Evolutionary conservation across 2,113 vertebrate species (phyloP).

Genomic region (Microcebus ravelobensis): DNA sequence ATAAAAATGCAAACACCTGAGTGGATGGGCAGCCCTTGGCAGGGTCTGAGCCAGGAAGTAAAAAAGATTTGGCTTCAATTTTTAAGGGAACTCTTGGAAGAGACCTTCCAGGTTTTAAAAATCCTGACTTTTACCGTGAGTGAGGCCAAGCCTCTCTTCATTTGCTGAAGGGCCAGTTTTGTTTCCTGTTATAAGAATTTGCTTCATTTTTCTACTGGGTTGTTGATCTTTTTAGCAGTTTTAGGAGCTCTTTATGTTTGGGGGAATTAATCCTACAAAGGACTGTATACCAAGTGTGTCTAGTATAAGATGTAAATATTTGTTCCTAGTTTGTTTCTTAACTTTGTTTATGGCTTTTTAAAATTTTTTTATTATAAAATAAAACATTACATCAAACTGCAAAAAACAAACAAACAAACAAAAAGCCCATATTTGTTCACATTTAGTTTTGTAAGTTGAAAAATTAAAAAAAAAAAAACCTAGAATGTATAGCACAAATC

Average conservation of each 20-base stretch:
- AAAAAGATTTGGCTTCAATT: not conserved
- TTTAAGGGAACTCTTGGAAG: not conserved
- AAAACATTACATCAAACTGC: not conserved
- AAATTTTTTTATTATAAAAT: slow-evolving; percentile 7
- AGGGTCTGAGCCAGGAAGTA: not conserved
- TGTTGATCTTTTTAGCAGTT: not conserved
- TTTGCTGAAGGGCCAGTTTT: not conserved
- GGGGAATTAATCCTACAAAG: not conserved
- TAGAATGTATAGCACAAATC: not conserved
- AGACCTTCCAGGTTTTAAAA: not conserved
- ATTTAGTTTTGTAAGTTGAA: no score
- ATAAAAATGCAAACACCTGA: no score
- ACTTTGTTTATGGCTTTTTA: not conserved
- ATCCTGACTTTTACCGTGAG: not conserved
- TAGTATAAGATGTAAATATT: slow-evolving; percentile 25
- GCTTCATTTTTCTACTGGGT: not conserved
- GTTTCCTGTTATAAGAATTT: not conserved
- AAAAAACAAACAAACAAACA: not conserved
- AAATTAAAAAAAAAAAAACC: no score
- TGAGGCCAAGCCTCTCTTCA: not conserved
- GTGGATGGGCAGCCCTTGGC: no score
- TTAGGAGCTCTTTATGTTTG: not conserved
- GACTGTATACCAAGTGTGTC: not conserved
- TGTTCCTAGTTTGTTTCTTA: not conserved
- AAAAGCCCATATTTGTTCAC: not conserved